These are phyloP conservation scores for Sepiola atlantica DNA, from an alignment of 2,888 invertebrate species.

Conservation along the genomic window DNA sequence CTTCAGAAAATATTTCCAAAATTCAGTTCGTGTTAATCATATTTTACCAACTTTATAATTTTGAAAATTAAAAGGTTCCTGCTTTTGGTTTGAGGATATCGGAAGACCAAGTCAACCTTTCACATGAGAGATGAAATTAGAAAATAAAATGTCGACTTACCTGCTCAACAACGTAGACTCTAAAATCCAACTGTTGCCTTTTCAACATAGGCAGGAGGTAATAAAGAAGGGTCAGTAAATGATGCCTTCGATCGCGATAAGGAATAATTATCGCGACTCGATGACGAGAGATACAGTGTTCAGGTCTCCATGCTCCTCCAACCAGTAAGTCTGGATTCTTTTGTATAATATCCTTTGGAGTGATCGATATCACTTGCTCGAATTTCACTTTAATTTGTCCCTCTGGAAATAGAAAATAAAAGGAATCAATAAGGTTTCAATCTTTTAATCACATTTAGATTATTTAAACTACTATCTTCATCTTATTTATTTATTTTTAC, in stretches of 20 bases:
- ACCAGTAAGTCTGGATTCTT: conserved; percentile 57
- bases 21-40: background rate
- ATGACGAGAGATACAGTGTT: conserved; percentile 66
- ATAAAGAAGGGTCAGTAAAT: conserved; percentile 75
- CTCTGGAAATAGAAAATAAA: conserved; percentile 52
- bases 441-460: background rate
- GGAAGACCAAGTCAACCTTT: background rate
- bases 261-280: conserved; percentile 72
- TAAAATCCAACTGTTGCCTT: conserved; percentile 77
- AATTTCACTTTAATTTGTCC: conserved; percentile 54
- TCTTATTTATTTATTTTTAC: background rate
- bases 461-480: background rate
- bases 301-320: conserved; percentile 67
- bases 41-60: background rate
- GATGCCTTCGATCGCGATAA: conserved; percentile 75
- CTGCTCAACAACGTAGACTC: conserved; percentile 78
- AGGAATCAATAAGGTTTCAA: background rate
- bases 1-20: background rate
- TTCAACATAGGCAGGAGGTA: conserved; percentile 77
- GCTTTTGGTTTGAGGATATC: background rate
- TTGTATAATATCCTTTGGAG: conserved; percentile 52
- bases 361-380: conserved; percentile 52
- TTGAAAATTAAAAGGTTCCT: background rate
- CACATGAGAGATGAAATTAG: background rate
- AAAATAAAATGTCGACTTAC: conserved; percentile 23